Evolutionary conservation across 2,113 vertebrate species (phyloP), one percentile per base, ranked within the genome.

Genomic region (Pelusios castaneus): DNA sequence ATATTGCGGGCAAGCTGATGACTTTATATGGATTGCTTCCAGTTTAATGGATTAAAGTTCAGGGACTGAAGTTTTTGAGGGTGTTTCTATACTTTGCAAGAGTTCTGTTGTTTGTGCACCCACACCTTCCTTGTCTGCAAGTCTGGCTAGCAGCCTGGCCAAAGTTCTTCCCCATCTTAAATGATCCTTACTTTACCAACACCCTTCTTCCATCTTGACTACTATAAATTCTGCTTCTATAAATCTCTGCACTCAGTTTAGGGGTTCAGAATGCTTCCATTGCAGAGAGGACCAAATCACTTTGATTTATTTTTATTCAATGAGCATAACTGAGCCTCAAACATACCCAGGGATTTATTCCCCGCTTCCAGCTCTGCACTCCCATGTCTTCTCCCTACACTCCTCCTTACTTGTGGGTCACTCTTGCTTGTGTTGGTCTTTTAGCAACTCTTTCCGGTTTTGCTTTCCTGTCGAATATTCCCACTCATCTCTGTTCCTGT

Each of bases 71-170:
- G 3, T 16, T 19, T 87, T 38, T 77, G 10, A 21, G 85, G 60
- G 76, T 2, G 10, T 2, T 67, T 25, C 75, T 38, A 55, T 11
- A 12, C 54, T 80, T 60, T 63, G 11, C 31, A n/a, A 0, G 0
- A 7, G 16, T 91, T 92, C 82, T 2, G 4, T 21, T 80, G 25
- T 47, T 67, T 11, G 29, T 24, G 45, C 45, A 45, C 21, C 41
- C 75, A 19, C 3, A 52, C 27, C 29, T 91, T 82, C 81, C 45
- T 4, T 10, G 63, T 43, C 77, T 45, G 1, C 22, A 43, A 70
- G 63, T 80, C 43, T 22, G 7, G 5, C 73, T 45, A 76, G 73
- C 38, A 45, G 41, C 73, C 10, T 87, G 60, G 55, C 81, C 6
- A 12, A 3, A n/a, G 55, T 25, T 76, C 34, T 45, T 4, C 38